phyloP scores from a whole-genome alignment of 2,797 vertebrate species.

The Pachyuromys duprasi region DNA sequence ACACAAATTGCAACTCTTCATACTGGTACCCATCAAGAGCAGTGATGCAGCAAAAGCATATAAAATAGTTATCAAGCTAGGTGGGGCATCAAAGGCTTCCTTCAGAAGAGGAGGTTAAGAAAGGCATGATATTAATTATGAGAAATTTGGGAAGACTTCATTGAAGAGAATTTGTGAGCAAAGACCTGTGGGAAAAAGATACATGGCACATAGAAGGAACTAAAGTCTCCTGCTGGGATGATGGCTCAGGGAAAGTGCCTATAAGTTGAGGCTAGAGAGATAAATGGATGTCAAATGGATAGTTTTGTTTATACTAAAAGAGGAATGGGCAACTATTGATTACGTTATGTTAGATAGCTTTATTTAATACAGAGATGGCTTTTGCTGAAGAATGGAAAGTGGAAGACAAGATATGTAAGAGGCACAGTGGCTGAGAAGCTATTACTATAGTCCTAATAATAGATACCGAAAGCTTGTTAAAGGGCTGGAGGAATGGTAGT shows the following conservation, averaged over 20 bases:
- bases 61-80: neutral
- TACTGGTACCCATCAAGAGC: neutral
- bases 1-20: neutral
- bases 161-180: neutral
- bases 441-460: neutral
- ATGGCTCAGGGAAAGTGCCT: neutral
- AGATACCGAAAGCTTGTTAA: neutral
- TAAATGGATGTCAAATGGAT: neutral
- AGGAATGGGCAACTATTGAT: neutral
- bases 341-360: conserved; percentile 16
- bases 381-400: neutral
- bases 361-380: neutral
- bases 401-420: neutral
- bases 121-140: neutral
- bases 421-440: neutral
- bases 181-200: neutral
- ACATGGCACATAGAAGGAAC: neutral
- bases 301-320: neutral
- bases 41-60: neutral
- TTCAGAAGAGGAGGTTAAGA: neutral
- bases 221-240: neutral
- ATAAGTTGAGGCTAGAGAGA: neutral
- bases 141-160: neutral
- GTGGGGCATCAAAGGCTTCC: neutral
- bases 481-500: neutral